Base-by-base conservation (phyloP, 2,888 invertebrate species). In the Himalopsyche anomala region DNA sequence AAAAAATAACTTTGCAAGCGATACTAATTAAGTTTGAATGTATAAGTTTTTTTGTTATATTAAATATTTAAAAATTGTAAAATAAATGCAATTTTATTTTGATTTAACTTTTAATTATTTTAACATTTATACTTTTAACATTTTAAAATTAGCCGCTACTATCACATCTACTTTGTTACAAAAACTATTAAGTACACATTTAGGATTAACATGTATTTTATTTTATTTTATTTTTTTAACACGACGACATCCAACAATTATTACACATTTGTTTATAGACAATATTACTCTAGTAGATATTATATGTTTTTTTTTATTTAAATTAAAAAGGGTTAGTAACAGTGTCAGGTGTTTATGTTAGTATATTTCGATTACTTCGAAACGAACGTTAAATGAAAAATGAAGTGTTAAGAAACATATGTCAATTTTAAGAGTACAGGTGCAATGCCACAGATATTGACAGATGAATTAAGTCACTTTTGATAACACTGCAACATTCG, bases 151-250 rank as follows among this genome's bases (percentile, higher is more conserved):
- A 83, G 69, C 38, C 19, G 80, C 87, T 85, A 87, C 38, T 87
- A 87, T 87, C 87, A 87, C 87, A 87, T 87, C 87, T 87, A 87
- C 87, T 40, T 85, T 87, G 83, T 85, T 85, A 83, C 80, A 83
- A 85, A 83, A 82, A 80, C 56, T 84, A 82, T n/a, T 82, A 87
- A 87, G 87, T 87, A 84, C 87, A 87, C 87, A 85, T 69, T 62
- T 87, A 85, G 54, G 80, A 40, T 85, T 87, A 87, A 87, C 87
- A 74, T 74, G 28, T 74, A 74, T 74, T 74, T 74, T 74, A 36
- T 74, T 85, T 87, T 85, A 28, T 81, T 86, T 86, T 74, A 82
- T 85, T 54, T 55, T 81, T 81, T 82, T 81, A 80, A 83, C 40
- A 82, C 83, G 85, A 87, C 69, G 82, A 87, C 87, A 87, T 87